Conservation (phyloP, 2,113 vertebrate species). For the Dryoscopus gambensis region DNA sequence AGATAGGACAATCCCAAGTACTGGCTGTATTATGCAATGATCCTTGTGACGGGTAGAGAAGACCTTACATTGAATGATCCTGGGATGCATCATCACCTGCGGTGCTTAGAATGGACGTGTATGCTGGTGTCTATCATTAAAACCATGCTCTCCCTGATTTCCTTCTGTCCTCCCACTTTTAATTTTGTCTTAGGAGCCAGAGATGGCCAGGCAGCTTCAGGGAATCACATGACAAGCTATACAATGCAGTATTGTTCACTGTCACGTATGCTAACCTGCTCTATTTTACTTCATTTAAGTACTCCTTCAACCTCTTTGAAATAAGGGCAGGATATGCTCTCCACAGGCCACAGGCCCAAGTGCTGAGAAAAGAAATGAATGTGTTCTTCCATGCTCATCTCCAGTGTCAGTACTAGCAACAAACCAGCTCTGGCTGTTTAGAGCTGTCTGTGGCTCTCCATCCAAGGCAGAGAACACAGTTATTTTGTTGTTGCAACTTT, state of each 20-base stretch:
- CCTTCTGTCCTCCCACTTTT: not conserved
- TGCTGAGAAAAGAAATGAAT: not conserved
- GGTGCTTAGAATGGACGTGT: not conserved
- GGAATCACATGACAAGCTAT: not conserved
- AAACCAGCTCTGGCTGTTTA: not conserved
- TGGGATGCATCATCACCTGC: not conserved
- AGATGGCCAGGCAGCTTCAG: not conserved
- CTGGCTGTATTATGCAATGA: not conserved
- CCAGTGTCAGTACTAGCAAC: not conserved
- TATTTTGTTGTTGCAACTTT: not conserved
- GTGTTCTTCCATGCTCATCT: not conserved
- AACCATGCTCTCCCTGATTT: not conserved
- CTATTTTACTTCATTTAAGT: not conserved
- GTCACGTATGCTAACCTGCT: not conserved
- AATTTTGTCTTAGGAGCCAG: not conserved
- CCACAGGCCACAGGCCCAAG: not conserved
- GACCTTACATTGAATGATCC: not conserved
- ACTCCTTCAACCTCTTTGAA: not conserved
- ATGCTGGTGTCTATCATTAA: not conserved
- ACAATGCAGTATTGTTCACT: not conserved
- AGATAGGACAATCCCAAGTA: not conserved
- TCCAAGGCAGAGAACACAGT: not conserved
- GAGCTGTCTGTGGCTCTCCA: rapidly evolving
- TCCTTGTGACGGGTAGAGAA: not conserved
- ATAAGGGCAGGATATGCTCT: not conserved